phyloP scores from a whole-genome alignment of 2,888 invertebrate genomes.

The Xestoiulus laeticollis region DNA sequence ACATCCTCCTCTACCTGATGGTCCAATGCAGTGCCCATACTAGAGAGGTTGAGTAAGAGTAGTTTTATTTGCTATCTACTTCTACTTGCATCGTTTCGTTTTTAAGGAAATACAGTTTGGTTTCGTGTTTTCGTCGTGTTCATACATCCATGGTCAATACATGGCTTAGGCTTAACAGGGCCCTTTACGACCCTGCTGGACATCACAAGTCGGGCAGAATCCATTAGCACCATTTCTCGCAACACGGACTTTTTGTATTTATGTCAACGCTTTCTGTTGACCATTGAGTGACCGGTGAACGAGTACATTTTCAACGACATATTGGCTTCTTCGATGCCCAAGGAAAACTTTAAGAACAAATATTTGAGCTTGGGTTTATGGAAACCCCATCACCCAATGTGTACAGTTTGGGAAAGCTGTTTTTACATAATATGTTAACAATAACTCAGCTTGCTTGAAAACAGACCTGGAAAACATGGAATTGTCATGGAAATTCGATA shows the following conservation, averaged over 20 bases:
- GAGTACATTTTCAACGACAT: not conserved
- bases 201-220: conserved; percentile 5
- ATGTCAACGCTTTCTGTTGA: not conserved
- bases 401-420: not conserved
- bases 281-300: not conserved
- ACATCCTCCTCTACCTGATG: too few species aligned
- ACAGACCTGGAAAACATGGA: too few species aligned
- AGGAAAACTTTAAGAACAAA: conserved; percentile 4
- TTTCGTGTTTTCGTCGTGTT: not conserved
- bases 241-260: not conserved
- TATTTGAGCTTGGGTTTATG: conserved; percentile 2
- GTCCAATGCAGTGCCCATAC: not conserved
- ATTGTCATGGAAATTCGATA: too few species aligned
- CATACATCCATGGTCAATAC: conserved; percentile 18
- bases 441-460: too few species aligned
- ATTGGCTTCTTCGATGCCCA: conserved; percentile 26
- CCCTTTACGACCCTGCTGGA: not conserved
- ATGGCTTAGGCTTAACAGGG: not conserved
- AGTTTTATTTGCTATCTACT: not conserved
- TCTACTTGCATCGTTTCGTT: conserved; percentile 1
- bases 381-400: not conserved
- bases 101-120: conserved; percentile 24
- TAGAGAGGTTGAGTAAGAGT: not conserved
- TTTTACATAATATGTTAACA: too few species aligned
- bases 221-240: conserved; percentile 22